Base-by-base conservation (phyloP, 2,797 vertebrate genomes). In the Vultur gryphus region DNA sequence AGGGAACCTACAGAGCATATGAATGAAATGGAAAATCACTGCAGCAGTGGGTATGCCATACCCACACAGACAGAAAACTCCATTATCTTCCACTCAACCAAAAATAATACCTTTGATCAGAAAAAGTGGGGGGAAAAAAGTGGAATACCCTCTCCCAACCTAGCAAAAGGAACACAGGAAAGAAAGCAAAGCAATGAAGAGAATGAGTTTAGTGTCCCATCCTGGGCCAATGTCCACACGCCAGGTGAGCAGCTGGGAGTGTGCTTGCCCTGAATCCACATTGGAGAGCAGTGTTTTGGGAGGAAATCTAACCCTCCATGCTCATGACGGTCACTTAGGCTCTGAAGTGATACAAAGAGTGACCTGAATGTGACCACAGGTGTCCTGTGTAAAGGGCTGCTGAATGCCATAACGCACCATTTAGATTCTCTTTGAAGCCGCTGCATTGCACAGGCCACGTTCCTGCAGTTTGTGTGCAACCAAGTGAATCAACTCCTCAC, bases 1-100 rank as follows among this genome's bases (percentile, higher is more conserved):
- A 55, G 16, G 62, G n/a, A 79, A 55, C 39, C 28, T 65, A 58
- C 37, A 82, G 43, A 93, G 69, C 51, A 43, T 46, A 78, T 61
- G 83, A 95, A 93, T 79, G 72, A 91, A 93, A 88, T 46, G 62
- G 72, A 90, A 94, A 96, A 90, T 88, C 83, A 48, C 52, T 91
- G 65, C 61, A 76, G 57, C 79, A 52, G 49, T 78, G 46, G 37
- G 12, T 78, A 64, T 44, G 23, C 10, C 49, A 21, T 65, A 59
- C 6, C 29, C 76, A 78, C 35, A 48, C 24, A 77, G 67, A 17
- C 4, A 67, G 46, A 89, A 62, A 86, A 67, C 58, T 92, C 82
- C 13, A 39, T 81, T 94, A 72, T 87, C n/a, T 89, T 84, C 69
- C n/a, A 65, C 46, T 82, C 62, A 72, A 59, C 17, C 17, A 69